These are phyloP conservation scores for Ostrea edulis DNA, from an alignment of 1,140 invertebrate species.

Conservation along the genomic window DNA sequence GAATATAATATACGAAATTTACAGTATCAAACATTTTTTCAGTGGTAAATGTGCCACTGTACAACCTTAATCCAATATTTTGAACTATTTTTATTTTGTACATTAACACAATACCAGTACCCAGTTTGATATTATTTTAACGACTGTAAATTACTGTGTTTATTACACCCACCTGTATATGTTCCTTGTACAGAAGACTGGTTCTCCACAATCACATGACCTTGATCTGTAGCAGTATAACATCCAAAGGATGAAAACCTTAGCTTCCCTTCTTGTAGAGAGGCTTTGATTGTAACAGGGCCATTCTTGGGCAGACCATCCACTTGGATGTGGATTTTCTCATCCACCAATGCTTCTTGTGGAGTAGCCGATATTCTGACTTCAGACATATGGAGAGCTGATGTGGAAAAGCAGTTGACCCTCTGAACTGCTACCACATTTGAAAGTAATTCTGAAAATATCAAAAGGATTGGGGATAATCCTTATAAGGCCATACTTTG, in stretches of 20 bases:
- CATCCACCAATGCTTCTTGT: slow-evolving; percentile 45
- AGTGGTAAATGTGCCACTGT: too few species aligned
- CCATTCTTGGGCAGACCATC: slow-evolving; percentile 38
- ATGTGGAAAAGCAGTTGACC: background rate
- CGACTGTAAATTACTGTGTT: background rate
- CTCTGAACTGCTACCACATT: background rate
- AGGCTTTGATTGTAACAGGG: slow-evolving; percentile 43
- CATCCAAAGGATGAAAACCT: slow-evolving; percentile 53
- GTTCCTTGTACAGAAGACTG: slow-evolving; percentile 49
- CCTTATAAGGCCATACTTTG: too few species aligned
- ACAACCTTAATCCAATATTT: too few species aligned
- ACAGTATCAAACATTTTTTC: too few species aligned
- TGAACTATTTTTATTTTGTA: too few species aligned
- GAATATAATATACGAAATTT: too few species aligned
- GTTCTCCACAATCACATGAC: slow-evolving; percentile 49
- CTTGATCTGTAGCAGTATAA: slow-evolving; percentile 42
- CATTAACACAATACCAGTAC: too few species aligned
- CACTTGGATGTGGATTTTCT: slow-evolving; percentile 36
- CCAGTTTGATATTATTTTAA: background rate
- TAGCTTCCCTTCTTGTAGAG: slow-evolving; percentile 35
- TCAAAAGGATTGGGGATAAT: too few species aligned
- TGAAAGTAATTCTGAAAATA: background rate
- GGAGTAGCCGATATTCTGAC: slow-evolving; percentile 43
- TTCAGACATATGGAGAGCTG: background rate
- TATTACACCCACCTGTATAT: slow-evolving; percentile 51